These are phyloP conservation scores for Orycteropus afer DNA, from an alignment of 2,113 vertebrate species.

Conservation along the genomic window DNA sequence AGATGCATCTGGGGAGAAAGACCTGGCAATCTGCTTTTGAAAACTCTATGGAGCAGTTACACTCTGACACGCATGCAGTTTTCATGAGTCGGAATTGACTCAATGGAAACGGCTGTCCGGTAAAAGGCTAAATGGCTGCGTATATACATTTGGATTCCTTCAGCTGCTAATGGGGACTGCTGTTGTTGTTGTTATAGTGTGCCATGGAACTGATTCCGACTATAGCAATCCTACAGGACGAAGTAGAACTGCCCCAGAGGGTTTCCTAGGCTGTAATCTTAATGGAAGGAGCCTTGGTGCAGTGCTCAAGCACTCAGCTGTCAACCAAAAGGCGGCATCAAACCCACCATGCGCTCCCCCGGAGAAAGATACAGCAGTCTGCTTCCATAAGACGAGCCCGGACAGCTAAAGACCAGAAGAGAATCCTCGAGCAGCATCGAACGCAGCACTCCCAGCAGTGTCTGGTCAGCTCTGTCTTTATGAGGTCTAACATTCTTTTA, in stretches of 20 bases:
- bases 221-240: too few species aligned
- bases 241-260: too few species aligned
- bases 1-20: not conserved
- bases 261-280: too few species aligned
- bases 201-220: too few species aligned
- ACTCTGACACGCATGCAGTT: not conserved
- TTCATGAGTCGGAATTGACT: not conserved
- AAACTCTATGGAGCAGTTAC: not conserved
- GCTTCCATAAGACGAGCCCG: not conserved
- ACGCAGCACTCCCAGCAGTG: not conserved
- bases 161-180: too few species aligned
- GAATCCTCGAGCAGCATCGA: not conserved
- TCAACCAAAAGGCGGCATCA: not conserved
- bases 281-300: too few species aligned
- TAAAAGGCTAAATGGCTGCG: not conserved
- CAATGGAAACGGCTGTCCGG: not conserved
- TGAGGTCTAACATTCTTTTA: not conserved
- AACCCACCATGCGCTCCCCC: not conserved
- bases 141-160: too few species aligned
- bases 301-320: not conserved
- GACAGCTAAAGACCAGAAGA: not conserved
- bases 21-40: not conserved
- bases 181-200: too few species aligned
- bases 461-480: slow-evolving; percentile 1
- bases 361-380: not conserved